Conservation (phyloP, 2,888 invertebrate genomes). For the Apomyelois bistriatella region DNA sequence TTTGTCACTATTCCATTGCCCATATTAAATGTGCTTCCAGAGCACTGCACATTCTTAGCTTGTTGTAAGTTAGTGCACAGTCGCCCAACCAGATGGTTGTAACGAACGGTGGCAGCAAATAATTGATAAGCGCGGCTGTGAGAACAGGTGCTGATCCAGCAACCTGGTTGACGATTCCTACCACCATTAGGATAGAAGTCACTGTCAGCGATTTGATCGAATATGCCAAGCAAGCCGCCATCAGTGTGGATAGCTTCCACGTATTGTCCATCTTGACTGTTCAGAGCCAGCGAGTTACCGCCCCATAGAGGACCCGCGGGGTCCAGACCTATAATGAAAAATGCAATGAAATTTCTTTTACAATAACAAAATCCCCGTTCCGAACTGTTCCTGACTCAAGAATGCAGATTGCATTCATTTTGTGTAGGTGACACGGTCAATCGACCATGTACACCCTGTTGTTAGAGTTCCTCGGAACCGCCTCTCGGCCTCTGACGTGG, state of each 20-base stretch:
- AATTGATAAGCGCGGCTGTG: constrained; percentile 46
- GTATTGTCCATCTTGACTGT: constrained; percentile 36
- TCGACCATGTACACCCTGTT: too few relatives aligned
- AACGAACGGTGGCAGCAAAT: constrained; percentile 44
- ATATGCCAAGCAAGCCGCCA: constrained; percentile 45
- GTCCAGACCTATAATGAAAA: constrained; percentile 40
- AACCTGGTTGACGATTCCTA: constrained; percentile 52
- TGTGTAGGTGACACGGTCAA: too few relatives aligned
- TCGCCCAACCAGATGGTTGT: constrained; percentile 43
- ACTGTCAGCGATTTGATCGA: constrained; percentile 34
- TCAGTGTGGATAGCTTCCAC: constrained; percentile 61
- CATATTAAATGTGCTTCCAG: constrained; percentile 38
- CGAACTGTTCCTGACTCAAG: too few relatives aligned
- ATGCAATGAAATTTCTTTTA: too few relatives aligned
- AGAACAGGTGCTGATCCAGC: constrained; percentile 45
- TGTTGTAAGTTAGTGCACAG: constrained; percentile 36
- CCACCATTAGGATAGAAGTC: constrained; percentile 64
- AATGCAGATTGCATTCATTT: too few relatives aligned
- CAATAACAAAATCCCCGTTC: too few relatives aligned
- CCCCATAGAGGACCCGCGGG: constrained; percentile 56
- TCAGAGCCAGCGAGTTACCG: constrained; percentile 36
- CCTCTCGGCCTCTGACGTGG: too few relatives aligned
- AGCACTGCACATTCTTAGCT: constrained; percentile 34
- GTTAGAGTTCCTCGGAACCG: too few relatives aligned
- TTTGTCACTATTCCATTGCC: constrained; percentile 42